These are phyloP conservation scores for Callimorpha dominula DNA, from an alignment of 2,888 invertebrate species.

Conservation along the genomic window DNA sequence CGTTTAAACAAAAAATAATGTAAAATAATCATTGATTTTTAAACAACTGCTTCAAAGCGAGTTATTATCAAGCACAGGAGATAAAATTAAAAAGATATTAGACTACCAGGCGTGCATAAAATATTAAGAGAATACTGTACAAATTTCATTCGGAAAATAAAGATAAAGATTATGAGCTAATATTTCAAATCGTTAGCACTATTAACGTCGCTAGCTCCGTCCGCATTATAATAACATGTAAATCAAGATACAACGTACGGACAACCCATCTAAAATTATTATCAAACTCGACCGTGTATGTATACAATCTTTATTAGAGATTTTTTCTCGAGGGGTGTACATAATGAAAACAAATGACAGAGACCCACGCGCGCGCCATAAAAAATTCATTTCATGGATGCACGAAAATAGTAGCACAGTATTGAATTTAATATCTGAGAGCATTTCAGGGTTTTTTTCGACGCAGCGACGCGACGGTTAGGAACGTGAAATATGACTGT, in stretches of 20 bases:
- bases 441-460: conserved; percentile 60
- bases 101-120: conserved; percentile 41
- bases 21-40: conserved; percentile 16
- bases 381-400: conserved; percentile 80
- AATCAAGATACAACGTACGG: conserved; percentile 49
- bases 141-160: conserved; percentile 55
- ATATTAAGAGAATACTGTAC: conserved; percentile 36
- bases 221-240: conserved; percentile 61
- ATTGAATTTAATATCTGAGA: conserved; percentile 71
- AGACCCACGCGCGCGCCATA: conserved; percentile 74
- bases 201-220: conserved; percentile 55
- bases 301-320: conserved; percentile 59
- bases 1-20: conserved; percentile 1
- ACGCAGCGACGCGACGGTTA: conserved; percentile 48
- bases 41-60: conserved; percentile 17
- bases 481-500: conserved; percentile 61
- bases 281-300: conserved; percentile 41
- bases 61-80: conserved; percentile 19
- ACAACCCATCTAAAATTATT: conserved; percentile 49
- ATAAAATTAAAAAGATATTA: conserved; percentile 44
- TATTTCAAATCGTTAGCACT: conserved; percentile 58
- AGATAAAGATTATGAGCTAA: conserved; percentile 58
- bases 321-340: conserved; percentile 63
- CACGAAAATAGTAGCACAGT: conserved; percentile 71
- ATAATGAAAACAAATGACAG: conserved; percentile 85